A percentile compares a stretch with the other conserved stretches of the same genome.
Conservation (phyloP, 2,113 vertebrate species). For the Poeciliopsis retropinna region DNA sequence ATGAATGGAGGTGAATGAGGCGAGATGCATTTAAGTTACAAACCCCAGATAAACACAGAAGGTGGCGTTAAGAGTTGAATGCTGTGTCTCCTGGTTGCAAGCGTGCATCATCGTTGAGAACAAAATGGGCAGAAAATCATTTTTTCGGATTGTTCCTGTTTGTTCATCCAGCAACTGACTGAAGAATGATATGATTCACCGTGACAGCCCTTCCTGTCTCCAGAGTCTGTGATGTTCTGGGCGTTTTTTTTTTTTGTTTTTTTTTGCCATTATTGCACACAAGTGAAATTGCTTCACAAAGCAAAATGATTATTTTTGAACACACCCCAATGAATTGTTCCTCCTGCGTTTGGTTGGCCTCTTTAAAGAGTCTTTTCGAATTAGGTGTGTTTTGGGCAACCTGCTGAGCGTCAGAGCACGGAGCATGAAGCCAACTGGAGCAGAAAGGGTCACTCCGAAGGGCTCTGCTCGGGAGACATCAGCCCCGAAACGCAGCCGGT, state of each 20-base stretch:
- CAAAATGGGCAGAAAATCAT: slow-evolving; percentile 11
- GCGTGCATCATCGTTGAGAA: slow-evolving; percentile 7
- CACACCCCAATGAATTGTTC: slow-evolving; percentile 29
- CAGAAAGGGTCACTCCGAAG: slow-evolving; percentile 61
- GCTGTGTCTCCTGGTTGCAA: background rate
- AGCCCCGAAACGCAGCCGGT: slow-evolving; percentile 22
- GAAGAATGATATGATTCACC: slow-evolving; percentile 13
- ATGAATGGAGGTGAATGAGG: background rate
- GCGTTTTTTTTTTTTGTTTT: background rate
- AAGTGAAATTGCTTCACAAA: slow-evolving; percentile 30
- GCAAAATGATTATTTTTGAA: slow-evolving; percentile 33
- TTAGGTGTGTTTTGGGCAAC: slow-evolving; percentile 56
- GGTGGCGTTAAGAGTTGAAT: background rate
- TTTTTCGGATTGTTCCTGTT: background rate
- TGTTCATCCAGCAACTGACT: slow-evolving; percentile 16
- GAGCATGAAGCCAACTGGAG: slow-evolving; percentile 67
- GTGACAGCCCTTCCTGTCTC: background rate
- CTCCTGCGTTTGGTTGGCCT: slow-evolving; percentile 11
- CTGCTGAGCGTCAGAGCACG: slow-evolving; percentile 48
- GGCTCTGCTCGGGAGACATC: slow-evolving; percentile 28
- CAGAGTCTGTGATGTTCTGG: background rate
- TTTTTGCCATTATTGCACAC: background rate
- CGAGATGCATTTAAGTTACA: too few relatives aligned
- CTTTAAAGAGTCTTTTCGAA: slow-evolving; percentile 40
- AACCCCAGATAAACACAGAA: too few relatives aligned